Percentiles rank a stretch among this genome's conserved stretches.
These are phyloP conservation scores for Caradrina clavipalpis DNA, from an alignment of 2,888 invertebrate species.

Conservation along the genomic window DNA sequence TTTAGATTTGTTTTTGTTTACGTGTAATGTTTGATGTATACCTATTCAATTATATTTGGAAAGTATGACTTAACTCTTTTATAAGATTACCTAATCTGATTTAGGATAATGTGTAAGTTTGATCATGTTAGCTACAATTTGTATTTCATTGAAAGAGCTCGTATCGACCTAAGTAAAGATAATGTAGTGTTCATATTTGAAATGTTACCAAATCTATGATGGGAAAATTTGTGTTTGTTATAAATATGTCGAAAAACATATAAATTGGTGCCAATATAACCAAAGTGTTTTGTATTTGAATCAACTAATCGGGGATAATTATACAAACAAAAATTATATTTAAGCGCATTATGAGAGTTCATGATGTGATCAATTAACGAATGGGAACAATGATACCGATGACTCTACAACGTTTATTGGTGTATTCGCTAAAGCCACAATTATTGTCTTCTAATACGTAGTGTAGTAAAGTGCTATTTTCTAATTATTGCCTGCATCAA, in stretches of 20 bases:
- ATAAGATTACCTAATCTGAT: slow-evolving; percentile 31
- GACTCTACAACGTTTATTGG: slow-evolving; percentile 51
- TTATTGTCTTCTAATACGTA: slow-evolving; percentile 38
- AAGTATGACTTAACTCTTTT: slow-evolving; percentile 68
- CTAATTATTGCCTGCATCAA: slow-evolving; percentile 53
- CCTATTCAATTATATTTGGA: slow-evolving; percentile 63
- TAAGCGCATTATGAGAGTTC: slow-evolving; percentile 65
- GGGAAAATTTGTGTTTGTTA: slow-evolving; percentile 52
- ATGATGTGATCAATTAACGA: slow-evolving; percentile 74
- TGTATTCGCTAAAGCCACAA: slow-evolving; percentile 52
- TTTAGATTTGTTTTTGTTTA: slow-evolving; percentile 56
- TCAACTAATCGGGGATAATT: slow-evolving; percentile 66
- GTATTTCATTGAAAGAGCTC: slow-evolving; percentile 44
- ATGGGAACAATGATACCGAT: slow-evolving; percentile 85
- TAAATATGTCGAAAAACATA: slow-evolving; percentile 61
- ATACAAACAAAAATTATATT: slow-evolving; percentile 61
- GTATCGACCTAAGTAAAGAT: slow-evolving; percentile 44
- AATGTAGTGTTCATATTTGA: slow-evolving; percentile 44
- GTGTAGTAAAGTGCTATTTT: slow-evolving; percentile 57
- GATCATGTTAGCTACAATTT: slow-evolving; percentile 40
- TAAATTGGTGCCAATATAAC: slow-evolving; percentile 82
- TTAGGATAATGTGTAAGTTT: slow-evolving; percentile 47
- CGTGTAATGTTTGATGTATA: slow-evolving; percentile 60
- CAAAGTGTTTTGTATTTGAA: slow-evolving; percentile 52
- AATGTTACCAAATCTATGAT: slow-evolving; percentile 50